Evolutionary conservation across 2,888 invertebrate species (phyloP).

Genomic region (Pediacus dermestoides): DNA sequence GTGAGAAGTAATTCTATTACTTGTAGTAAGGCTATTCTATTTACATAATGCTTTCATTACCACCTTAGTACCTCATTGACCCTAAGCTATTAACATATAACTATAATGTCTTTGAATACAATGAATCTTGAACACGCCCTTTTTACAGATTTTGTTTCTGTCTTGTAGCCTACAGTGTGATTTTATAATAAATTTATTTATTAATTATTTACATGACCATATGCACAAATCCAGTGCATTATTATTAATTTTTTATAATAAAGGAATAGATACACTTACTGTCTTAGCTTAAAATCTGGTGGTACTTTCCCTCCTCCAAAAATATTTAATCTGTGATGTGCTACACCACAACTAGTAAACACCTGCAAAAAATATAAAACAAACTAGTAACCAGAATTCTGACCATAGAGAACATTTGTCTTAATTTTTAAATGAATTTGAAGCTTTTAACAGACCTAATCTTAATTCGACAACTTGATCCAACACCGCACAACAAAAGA

Average conservation of each 20-base stretch:
- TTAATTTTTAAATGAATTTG: too few relatives aligned
- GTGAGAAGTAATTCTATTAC: slow-evolving; percentile 2
- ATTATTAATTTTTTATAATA: too few relatives aligned
- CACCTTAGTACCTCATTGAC: slow-evolving; percentile 21
- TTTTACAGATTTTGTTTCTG: too few relatives aligned
- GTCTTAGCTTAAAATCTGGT: slow-evolving; percentile 46
- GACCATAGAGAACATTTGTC: too few relatives aligned
- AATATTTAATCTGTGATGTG: slow-evolving; percentile 54
- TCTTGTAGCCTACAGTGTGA: too few relatives aligned
- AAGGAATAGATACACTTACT: slow-evolving; percentile 53
- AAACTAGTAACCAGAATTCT: too few relatives aligned
- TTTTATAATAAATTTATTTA: too few relatives aligned
- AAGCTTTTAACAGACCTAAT: too few relatives aligned
- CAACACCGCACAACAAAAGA: too few relatives aligned
- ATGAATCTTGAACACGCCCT: slow-evolving; percentile 18
- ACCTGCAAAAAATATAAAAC: slow-evolving; percentile 49
- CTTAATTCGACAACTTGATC: too few relatives aligned
- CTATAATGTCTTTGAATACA: slow-evolving; percentile 17
- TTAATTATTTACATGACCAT: too few relatives aligned
- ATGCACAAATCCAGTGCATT: too few relatives aligned
- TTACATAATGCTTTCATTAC: slow-evolving; percentile 23
- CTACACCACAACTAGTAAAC: slow-evolving; percentile 46
- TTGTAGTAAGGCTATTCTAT: slow-evolving; percentile 8
- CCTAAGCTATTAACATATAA: slow-evolving; percentile 19
- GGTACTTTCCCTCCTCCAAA: slow-evolving; percentile 55